Percentiles rank a stretch among this genome's conserved stretches.
Evolutionary conservation across 2,888 invertebrate species (phyloP).

Genomic region (Lamellibrachia satsuma): DNA sequence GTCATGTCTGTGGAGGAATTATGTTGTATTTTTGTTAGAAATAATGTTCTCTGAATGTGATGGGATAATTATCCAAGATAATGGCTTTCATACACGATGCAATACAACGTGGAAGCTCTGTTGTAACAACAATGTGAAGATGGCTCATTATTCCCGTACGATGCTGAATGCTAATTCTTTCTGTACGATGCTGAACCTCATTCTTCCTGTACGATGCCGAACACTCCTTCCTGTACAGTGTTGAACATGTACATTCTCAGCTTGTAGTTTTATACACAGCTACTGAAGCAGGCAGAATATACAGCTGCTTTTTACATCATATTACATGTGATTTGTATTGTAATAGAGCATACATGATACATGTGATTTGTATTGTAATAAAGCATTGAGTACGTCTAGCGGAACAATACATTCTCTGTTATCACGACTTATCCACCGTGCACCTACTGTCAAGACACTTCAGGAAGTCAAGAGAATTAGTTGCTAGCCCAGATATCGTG

Average conservation of each 20-base stretch:
- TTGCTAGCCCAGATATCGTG: no score
- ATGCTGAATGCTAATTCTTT: no score
- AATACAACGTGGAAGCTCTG: neutral
- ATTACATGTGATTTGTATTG: neutral
- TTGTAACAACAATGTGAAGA: neutral
- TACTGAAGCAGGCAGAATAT: neutral
- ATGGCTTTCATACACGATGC: neutral
- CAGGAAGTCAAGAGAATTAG: no score
- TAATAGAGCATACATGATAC: no score
- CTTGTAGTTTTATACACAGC: neutral
- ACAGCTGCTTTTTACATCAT: neutral
- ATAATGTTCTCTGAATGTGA: neutral
- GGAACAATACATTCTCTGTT: neutral
- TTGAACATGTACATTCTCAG: neutral
- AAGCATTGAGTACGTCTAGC: neutral
- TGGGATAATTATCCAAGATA: neutral
- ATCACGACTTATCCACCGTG: neutral
- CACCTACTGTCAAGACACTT: no score
- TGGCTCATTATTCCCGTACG: neutral
- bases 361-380: neutral
- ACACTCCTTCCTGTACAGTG: neutral
- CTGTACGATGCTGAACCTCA: no score
- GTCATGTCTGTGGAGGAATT: neutral
- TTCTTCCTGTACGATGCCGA: no score
- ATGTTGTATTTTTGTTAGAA: no score